phyloP scores from a whole-genome alignment of 2,797 vertebrate species.

The Thripadectes ignobilis region DNA sequence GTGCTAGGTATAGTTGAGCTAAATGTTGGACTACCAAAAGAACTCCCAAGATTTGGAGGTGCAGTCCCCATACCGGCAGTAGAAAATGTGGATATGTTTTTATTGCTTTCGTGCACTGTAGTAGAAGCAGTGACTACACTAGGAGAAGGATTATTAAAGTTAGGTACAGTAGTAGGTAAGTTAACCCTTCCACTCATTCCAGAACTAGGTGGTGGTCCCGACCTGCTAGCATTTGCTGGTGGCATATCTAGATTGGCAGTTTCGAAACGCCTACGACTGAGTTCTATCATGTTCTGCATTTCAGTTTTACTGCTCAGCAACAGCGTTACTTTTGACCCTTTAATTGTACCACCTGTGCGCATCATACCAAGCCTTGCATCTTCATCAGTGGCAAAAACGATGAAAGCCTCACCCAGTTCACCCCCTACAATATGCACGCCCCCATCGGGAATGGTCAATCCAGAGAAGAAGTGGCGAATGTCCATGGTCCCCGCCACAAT shows the following conservation, averaged over 20 bases:
- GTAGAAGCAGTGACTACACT: conserved; percentile 86
- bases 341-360: conserved; percentile 98
- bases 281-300: conserved; percentile 99
- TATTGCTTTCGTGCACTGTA: conserved; percentile 91
- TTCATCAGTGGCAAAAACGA: conserved; percentile 99
- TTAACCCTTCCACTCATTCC: conserved; percentile 86
- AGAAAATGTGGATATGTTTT: conserved; percentile 85
- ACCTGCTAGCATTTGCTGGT: conserved; percentile 87
- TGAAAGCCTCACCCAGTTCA: conserved; percentile 99
- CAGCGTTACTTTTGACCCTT: conserved; percentile 98
- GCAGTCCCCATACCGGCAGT: conserved; percentile 85
- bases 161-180: conserved; percentile 86
- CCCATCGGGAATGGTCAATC: conserved; percentile 99
- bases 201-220: conserved; percentile 83
- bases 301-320: conserved; percentile 99
- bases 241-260: conserved; percentile 87
- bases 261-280: conserved; percentile 97
- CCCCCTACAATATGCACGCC: conserved; percentile 99
- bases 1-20: conserved; percentile 89
- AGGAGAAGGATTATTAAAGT: conserved; percentile 87
- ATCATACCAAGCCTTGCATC: conserved; percentile 99
- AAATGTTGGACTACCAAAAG: conserved; percentile 87
- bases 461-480: conserved; percentile 99
- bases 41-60: conserved; percentile 88
- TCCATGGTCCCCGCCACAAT: conserved; percentile 99